Evolutionary conservation across 2,888 invertebrate genomes (phyloP), one percentile per base, ranked within the genome.

Genomic region (Cephus sareptanus): DNA sequence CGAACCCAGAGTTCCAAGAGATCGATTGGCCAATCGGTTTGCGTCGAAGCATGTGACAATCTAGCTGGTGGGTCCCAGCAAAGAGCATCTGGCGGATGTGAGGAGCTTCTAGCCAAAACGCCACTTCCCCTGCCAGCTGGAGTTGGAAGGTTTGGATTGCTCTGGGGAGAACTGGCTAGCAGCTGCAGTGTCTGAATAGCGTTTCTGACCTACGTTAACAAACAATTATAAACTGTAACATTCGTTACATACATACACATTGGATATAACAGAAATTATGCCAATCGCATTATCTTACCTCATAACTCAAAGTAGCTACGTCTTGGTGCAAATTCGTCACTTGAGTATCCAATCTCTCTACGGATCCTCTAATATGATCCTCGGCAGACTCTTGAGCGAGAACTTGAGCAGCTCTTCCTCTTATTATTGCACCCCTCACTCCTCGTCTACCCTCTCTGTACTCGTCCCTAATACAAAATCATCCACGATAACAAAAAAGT

Each of bases 181-280:
- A 96, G 96, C 91, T 97, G 97, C 34, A 97, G 92, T 0, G 96
- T 96, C 87, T 97, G 96, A 81, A 97, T 96, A 12, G 97, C 97
- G 89, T 95, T 95, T 71, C 96, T 94, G 75, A 97, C 96, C 95
- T 97, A 85, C 23, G 9, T 56, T 56, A 23, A 56, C 56, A 56
- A 56, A 23, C 9, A 23, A 23, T 56, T 23, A 9, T 0, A 23
- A 56, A 23, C 56, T 23, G 9, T 56, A 23, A 56, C 9, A 9
- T 6, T 9, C 9, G 23, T 56, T 56, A 56, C 40, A 23, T 0
- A 12, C 12, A 11, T 35, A 12, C 35, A 3, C 12, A 35, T 35
- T 56, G 0, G 1, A 56, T 23, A 56, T 9, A 56, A 23, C 6
- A 56, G 56, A 56, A 56, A 9, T 23, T 56, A 23, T 56, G 6